Base-by-base conservation (phyloP, 2,888 invertebrate genomes). In the Leptogaster cylindrica region DNA sequence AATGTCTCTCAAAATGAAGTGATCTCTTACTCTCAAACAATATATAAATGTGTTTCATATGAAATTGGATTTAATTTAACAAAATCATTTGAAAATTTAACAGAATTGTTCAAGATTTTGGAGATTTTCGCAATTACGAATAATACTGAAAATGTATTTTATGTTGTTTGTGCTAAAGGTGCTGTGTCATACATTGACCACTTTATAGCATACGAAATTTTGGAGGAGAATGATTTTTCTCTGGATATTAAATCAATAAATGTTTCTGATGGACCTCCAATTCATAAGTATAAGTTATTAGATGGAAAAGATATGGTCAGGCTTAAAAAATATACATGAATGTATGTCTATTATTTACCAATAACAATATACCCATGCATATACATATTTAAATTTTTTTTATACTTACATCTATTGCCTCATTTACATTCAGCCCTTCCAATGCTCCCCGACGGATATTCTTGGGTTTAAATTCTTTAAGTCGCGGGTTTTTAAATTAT, bases 11-110 rank as follows among this genome's bases (percentile, higher is more conserved):
- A 28, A 28, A 28, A 28, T 28, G 28, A 28, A 28, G 28, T 28
- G 4, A 28, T 8, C 28, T 28, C 5, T 28, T 28, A 28, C 8
- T 28, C 28, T 28, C 4, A 44, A 2, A 44, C 18, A 44, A 14
- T 12, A 36, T 36, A 36, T 36, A 36, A 36, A 36, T 6, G 36
- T 4, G 14, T 36, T 36, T 36, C 36, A 36, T 36, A 36, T 36
- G 36, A 36, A 36, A 14, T 36, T 36, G 36, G 36, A 36, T 36
- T 36, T 36, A 12, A 3, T 36, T 36, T 36, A 3, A 36, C 36
- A 36, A 36, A 36, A 36, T 36, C 36, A 36, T 36, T 36, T 36
- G 36, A 36, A 36, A 36, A 36, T 36, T 36, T 36, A 36, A 36
- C 36, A 36, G 3, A 36, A 36, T 36, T 36, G 14, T 36, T 36